Conservation (phyloP, 2,797 vertebrate genomes). For the Ammospiza maritima region DNA sequence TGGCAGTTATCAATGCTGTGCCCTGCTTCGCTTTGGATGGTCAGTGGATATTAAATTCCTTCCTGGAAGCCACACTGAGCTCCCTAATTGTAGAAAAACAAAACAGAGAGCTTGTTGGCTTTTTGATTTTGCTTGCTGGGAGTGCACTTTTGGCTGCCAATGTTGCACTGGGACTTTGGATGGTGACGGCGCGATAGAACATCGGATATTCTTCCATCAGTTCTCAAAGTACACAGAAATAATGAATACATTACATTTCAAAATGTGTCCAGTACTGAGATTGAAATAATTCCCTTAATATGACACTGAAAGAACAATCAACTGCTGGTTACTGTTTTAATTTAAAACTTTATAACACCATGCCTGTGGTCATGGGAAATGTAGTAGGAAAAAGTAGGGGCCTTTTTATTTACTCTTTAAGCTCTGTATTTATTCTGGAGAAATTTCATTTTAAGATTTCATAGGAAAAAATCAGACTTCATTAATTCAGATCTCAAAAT, state of each 20-base stretch:
- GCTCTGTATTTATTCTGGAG: background rate
- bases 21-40: slow-evolving; percentile 97
- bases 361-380: background rate
- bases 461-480: background rate
- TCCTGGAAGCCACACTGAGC: slow-evolving; percentile 92
- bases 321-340: background rate
- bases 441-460: background rate
- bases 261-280: slow-evolving; percentile 37
- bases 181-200: slow-evolving; percentile 93
- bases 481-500: background rate
- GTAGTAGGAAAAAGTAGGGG: background rate
- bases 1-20: slow-evolving; percentile 96
- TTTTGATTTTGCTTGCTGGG: slow-evolving; percentile 91
- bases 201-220: background rate
- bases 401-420: background rate
- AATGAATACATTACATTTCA: slow-evolving; percentile 19
- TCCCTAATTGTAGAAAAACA: slow-evolving; percentile 88
- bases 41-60: slow-evolving; percentile 97
- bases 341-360: background rate
- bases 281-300: slow-evolving; percentile 61
- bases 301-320: slow-evolving; percentile 1
- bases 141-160: slow-evolving; percentile 90
- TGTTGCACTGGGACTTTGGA: slow-evolving; percentile 95
- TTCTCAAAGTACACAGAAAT: slow-evolving; percentile 6
- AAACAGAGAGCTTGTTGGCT: slow-evolving; percentile 90